Evolutionary conservation across 2,888 invertebrate species (phyloP).

Genomic region (Entomobrya multifasciata): DNA sequence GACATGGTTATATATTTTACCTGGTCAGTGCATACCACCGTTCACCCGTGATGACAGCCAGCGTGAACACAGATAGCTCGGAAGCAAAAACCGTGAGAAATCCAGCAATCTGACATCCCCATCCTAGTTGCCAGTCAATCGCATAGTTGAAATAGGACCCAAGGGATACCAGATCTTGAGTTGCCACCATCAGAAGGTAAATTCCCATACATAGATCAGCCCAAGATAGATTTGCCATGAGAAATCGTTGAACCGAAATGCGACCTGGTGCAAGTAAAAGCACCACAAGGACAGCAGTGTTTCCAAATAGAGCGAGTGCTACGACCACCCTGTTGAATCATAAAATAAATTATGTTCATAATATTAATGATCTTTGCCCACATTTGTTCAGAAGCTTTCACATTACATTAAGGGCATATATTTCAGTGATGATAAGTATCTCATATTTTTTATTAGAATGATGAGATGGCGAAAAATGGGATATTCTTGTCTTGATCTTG

Average conservation of each 20-base stretch:
- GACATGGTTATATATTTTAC: slow-evolving; percentile 9
- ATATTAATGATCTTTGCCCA: too few species aligned
- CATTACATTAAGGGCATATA: too few species aligned
- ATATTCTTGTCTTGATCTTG: too few species aligned
- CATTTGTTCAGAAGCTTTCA: too few species aligned
- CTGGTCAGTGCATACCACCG: slow-evolving; percentile 92
- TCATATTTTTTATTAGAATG: too few species aligned
- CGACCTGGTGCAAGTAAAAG: slow-evolving; percentile 85
- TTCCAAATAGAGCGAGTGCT: slow-evolving; percentile 90
- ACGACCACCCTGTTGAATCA: slow-evolving; percentile 84
- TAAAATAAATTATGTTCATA: background rate
- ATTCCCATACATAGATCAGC: slow-evolving; percentile 94
- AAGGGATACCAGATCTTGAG: slow-evolving; percentile 91
- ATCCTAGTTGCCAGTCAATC: slow-evolving; percentile 92
- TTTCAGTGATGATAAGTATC: too few species aligned
- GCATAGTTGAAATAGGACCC: slow-evolving; percentile 95
- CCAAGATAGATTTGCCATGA: slow-evolving; percentile 91
- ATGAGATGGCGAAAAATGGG: too few species aligned
- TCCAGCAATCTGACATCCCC: slow-evolving; percentile 92
- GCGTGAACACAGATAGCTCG: slow-evolving; percentile 92
- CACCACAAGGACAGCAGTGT: slow-evolving; percentile 90
- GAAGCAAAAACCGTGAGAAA: slow-evolving; percentile 93
- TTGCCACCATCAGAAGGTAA: slow-evolving; percentile 91
- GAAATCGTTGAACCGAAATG: slow-evolving; percentile 84
- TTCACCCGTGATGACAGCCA: slow-evolving; percentile 92